Evolutionary conservation across 2,888 invertebrate genomes (phyloP), one percentile per base, ranked within the genome.

Genomic region (Drosophila cognata): DNA sequence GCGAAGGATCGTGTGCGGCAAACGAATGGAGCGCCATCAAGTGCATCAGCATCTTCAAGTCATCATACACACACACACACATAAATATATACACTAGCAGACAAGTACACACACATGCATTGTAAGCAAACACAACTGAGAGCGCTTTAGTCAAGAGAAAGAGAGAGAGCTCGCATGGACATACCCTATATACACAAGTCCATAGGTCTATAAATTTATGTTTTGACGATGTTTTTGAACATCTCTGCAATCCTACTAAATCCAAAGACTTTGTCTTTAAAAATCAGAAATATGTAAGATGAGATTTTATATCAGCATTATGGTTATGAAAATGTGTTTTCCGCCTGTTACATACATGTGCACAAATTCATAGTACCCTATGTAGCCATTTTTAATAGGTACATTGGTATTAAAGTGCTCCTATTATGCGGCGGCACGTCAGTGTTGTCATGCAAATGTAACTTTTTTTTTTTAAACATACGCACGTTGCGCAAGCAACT

Each of bases 341-440:
- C 21, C 46, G 46, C 46, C 25, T 46, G 46, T 46, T 46, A 25
- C 46, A 25, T 25, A 25, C 16, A 25, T 13, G 25, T 25, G 46
- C 16, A 46, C 7, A 25, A 46, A 16, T 46, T 25, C 25, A 25
- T 25, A 16, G 16, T 25, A 46, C 25, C 4, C 16, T 16, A 8
- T 21, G 11, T 46, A 16, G 16, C 2, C 8, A 46, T 46, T 25
- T 16, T 46, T 25, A 25, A 21, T 13, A 46, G 46, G 21, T 7
- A 46, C 13, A 73, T 82, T 80, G 80, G 72, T 82, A 77, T 74
- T 85, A 74, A 86, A 74, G 87, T 68, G 83, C 75, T 86, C 78
- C 75, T 78, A 86, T 81, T 86, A 83, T 77, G 82, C 74, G 56
- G 69, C 63, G 77, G 55, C 71, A 38, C 50, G 51, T 21, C 57